Evolutionary conservation across 1,140 invertebrate genomes (phyloP).

Genomic region (Babylonia areolata): DNA sequence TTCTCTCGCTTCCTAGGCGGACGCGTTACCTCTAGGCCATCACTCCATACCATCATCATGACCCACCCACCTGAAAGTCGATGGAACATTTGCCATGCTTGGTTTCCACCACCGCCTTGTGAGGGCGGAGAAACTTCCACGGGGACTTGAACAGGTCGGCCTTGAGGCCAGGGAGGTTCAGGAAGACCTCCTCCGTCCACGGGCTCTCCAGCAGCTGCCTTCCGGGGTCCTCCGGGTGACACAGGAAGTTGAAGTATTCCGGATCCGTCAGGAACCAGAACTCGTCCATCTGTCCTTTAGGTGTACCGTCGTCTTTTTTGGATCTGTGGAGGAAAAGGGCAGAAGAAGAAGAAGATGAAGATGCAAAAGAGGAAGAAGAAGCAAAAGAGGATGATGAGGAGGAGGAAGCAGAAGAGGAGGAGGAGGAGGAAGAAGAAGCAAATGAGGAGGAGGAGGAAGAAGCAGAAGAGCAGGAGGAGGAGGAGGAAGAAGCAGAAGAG

Average conservation of each 20-base stretch:
- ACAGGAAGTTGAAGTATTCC: constrained; percentile 19
- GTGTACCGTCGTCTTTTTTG: not conserved
- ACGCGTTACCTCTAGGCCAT: too few relatives aligned
- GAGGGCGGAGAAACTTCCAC: not conserved
- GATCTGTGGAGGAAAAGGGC: not conserved
- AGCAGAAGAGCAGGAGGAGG: too few relatives aligned
- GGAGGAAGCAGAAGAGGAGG: too few relatives aligned
- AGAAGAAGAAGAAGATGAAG: not conserved
- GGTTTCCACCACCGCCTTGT: not conserved
- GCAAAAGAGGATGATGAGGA: too few relatives aligned
- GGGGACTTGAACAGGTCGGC: not conserved
- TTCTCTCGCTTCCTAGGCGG: too few relatives aligned
- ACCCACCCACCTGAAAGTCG: not conserved
- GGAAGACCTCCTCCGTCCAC: constrained; percentile 17
- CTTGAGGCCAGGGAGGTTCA: not conserved
- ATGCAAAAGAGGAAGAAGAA: too few relatives aligned
- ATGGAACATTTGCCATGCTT: constrained; percentile 16
- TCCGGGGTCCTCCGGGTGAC: not conserved
- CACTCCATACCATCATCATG: too few relatives aligned
- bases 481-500: too few relatives aligned
- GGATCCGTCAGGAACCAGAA: constrained; percentile 31
- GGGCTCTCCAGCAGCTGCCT: constrained; percentile 8
- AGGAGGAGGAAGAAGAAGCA: too few relatives aligned
- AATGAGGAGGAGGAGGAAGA: too few relatives aligned
- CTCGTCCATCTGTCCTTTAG: constrained; percentile 19